These are phyloP conservation scores for Tryphoninae sp. DNA, from an alignment of 2,888 invertebrate genomes.

Conservation along the genomic window DNA sequence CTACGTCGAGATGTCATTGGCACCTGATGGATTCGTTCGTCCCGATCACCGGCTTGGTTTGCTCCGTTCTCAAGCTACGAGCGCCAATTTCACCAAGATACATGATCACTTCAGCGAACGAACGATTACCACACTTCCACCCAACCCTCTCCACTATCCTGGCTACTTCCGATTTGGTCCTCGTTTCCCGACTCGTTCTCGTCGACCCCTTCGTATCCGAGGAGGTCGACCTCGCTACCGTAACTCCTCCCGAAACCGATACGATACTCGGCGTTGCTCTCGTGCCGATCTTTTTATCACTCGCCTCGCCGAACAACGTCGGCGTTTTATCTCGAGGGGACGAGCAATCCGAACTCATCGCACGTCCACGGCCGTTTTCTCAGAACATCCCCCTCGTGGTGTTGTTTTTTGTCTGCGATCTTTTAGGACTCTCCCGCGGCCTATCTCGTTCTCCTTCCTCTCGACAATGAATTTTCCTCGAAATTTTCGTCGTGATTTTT, in stretches of 20 bases:
- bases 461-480: not conserved
- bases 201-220: conserved; percentile 9
- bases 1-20: conserved; percentile 80
- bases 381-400: conserved; percentile 47
- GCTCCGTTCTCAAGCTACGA: conserved; percentile 12
- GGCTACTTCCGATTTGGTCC: not conserved
- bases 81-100: conserved; percentile 14
- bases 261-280: not conserved
- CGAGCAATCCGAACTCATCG: conserved; percentile 57
- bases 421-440: conserved; percentile 2
- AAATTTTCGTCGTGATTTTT: not conserved
- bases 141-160: not conserved
- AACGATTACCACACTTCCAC: not conserved
- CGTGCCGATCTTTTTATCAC: not conserved
- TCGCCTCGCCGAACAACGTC: conserved; percentile 20
- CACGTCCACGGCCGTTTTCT: conserved; percentile 47
- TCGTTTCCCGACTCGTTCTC: conserved; percentile 1
- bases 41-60: conserved; percentile 40
- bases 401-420: not conserved
- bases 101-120: conserved; percentile 26
- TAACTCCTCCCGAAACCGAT: not conserved
- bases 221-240: not conserved
- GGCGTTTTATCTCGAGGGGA: conserved; percentile 49
- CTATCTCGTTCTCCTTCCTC: not conserved
- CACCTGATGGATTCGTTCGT: conserved; percentile 54